Conservation (phyloP, 2,797 vertebrate genomes). For the Zalophus californianus region DNA sequence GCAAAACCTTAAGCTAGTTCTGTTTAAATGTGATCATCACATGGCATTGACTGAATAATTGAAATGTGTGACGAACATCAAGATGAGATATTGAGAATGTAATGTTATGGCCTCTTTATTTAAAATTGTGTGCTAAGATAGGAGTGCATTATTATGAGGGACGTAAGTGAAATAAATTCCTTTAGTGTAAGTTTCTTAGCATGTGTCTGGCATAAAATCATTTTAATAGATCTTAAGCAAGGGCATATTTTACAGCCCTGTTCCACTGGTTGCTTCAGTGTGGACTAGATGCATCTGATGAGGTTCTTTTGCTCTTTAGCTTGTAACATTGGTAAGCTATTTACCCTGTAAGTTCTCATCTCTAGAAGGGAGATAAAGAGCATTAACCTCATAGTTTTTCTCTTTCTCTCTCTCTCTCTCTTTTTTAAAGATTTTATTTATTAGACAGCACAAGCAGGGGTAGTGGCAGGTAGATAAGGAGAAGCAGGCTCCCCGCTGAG, state of each 20-base stretch:
- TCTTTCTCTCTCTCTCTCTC: neutral
- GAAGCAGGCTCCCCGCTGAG: neutral
- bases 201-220: neutral
- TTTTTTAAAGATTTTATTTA: neutral
- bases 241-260: neutral
- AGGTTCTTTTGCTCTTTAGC: neutral
- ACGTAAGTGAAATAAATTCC: neutral
- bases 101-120: neutral
- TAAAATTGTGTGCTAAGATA: neutral
- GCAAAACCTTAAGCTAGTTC: neutral
- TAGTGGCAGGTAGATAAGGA: neutral
- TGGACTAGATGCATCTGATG: neutral
- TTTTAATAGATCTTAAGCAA: neutral
- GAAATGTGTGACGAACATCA: neutral
- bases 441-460: neutral
- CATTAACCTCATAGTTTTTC: neutral
- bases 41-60: neutral
- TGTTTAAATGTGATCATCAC: constrained; percentile 16
- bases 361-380: neutral
- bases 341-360: neutral
- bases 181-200: constrained; percentile 41
- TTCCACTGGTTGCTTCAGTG: neutral
- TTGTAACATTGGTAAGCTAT: neutral
- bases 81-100: constrained; percentile 24
- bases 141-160: neutral